phyloP scores from a whole-genome alignment of 53 echinoderm and acorn worm genomes.

The Crossaster papposus region DNA sequence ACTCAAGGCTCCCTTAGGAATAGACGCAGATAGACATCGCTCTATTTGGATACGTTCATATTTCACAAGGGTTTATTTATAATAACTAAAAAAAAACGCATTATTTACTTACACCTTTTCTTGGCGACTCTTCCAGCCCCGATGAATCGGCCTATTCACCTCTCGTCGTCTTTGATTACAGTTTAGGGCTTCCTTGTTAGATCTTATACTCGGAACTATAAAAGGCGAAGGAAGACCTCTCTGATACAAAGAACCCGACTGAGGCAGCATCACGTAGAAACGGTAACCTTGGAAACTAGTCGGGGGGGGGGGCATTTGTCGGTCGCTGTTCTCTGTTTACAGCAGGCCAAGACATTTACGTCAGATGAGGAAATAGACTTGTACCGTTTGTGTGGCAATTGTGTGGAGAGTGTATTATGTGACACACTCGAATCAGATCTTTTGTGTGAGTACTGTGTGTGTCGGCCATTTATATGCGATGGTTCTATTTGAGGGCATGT shows the following conservation, averaged over 20 bases:
- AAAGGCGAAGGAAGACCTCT: not conserved
- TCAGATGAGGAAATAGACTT: slow-evolving; percentile 32
- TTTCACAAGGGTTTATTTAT: slow-evolving; percentile 6
- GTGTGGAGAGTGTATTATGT: not conserved
- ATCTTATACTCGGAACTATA: slow-evolving; percentile 2
- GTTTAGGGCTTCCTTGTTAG: not conserved
- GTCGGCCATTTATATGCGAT: too few relatives aligned
- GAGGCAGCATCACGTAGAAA: not conserved
- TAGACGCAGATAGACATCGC: not conserved
- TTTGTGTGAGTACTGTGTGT: not conserved
- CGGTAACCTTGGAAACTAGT: slow-evolving; percentile 33
- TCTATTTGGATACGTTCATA: slow-evolving; percentile 4
- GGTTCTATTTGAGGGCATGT: too few relatives aligned
- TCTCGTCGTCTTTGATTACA: slow-evolving; percentile 7
- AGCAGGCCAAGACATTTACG: not conserved
- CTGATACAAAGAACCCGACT: not conserved
- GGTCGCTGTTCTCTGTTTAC: not conserved
- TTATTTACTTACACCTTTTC: slow-evolving; percentile 5
- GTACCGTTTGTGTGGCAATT: slow-evolving; percentile 14
- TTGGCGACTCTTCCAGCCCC: not conserved
- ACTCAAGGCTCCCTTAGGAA: not conserved
- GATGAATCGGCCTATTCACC: slow-evolving; percentile 18
- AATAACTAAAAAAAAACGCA: not conserved
- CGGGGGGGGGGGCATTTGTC: not conserved
- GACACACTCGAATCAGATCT: not conserved